phyloP scores from a whole-genome alignment of 2,797 vertebrate genomes.

The Parambassis ranga region DNA sequence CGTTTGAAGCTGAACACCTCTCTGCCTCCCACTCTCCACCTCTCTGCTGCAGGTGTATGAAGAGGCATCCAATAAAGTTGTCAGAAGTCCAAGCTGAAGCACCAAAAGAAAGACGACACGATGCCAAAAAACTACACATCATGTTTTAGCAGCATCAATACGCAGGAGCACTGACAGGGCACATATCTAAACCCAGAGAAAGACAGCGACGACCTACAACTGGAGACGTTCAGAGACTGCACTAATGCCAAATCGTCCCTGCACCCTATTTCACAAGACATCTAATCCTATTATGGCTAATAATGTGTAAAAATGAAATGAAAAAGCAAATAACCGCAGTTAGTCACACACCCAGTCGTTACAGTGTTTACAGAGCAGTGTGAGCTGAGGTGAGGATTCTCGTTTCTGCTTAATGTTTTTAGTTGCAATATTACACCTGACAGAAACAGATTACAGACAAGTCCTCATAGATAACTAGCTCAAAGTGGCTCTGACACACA shows the following conservation, averaged over 20 bases:
- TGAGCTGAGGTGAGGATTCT: neutral
- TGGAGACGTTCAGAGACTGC: neutral
- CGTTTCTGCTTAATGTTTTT: neutral
- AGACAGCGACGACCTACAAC: neutral
- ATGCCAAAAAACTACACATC: conserved; percentile 29
- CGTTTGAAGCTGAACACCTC: conserved; percentile 34
- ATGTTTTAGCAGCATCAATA: neutral
- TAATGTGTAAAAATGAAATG: conserved; percentile 14
- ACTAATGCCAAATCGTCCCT: neutral
- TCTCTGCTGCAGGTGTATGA: conserved; percentile 46
- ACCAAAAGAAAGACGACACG: neutral
- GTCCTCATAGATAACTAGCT: conserved; percentile 13
- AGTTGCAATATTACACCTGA: conserved; percentile 15
- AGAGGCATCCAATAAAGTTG: conserved; percentile 53
- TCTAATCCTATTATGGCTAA: conserved; percentile 7
- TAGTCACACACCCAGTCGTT: neutral
- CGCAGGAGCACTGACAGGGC: neutral
- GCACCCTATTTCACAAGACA: neutral
- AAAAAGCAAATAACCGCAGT: conserved; percentile 3
- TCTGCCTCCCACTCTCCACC: conserved; percentile 31
- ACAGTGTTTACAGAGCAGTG: neutral
- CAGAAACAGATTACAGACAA: conserved; percentile 28
- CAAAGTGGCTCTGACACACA: neutral
- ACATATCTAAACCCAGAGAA: neutral
- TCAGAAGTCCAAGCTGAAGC: conserved; percentile 29